Conservation (phyloP, 2,797 vertebrate genomes). For the Glyptemys insculpta region DNA sequence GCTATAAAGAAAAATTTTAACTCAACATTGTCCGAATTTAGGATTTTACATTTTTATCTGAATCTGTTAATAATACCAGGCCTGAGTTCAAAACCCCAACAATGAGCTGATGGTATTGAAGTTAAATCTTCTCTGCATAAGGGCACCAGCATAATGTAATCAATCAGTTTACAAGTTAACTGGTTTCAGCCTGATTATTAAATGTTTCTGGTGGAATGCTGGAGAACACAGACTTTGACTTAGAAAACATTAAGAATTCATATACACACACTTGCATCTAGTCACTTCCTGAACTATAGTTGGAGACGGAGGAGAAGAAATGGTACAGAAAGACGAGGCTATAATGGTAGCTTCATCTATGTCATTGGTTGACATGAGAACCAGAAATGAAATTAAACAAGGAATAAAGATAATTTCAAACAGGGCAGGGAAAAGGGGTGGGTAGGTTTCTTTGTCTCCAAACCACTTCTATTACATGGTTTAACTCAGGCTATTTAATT, state of each 20-base stretch:
- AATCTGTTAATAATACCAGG: rapidly evolving
- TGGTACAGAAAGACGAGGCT: background rate
- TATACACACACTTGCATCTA: background rate
- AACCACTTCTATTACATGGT: no score
- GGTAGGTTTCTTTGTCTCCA: background rate
- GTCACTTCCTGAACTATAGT: rapidly evolving
- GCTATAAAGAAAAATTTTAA: background rate
- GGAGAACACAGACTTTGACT: background rate
- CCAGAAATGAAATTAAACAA: background rate
- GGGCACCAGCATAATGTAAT: rapidly evolving
- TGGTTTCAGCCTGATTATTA: background rate
- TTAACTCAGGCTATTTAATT: no score
- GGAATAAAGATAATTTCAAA: background rate
- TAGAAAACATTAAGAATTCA: background rate
- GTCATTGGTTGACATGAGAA: background rate
- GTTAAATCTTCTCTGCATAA: background rate
- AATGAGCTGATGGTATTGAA: rapidly evolving
- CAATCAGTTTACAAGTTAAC: rapidly evolving
- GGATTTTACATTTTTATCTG: background rate
- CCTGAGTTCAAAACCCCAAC: rapidly evolving
- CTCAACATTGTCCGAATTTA: rapidly evolving
- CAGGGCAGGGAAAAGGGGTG: background rate
- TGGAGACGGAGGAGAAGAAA: background rate
- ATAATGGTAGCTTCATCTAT: background rate
- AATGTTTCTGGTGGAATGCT: background rate